phyloP scores from a whole-genome alignment of 2,113 vertebrate genomes.

The Brevimyrus niger region DNA sequence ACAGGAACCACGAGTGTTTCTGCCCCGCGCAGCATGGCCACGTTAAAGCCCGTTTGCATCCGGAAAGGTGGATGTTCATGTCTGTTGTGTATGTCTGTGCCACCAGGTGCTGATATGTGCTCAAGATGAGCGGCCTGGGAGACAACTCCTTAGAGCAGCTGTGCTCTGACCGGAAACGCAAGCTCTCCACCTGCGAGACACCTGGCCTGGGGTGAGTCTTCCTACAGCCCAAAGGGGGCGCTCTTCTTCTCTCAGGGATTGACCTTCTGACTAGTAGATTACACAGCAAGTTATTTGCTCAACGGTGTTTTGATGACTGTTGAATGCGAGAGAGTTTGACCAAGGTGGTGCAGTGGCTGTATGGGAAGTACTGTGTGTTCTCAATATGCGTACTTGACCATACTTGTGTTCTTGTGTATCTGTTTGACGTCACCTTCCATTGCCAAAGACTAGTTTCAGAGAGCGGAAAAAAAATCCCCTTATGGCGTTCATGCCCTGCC shows the following conservation, averaged over 20 bases:
- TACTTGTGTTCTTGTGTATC: not conserved
- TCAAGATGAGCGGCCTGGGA: slow-evolving; percentile 88
- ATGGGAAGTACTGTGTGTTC: not conserved
- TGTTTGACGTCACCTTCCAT: not conserved
- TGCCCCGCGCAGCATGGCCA: not conserved
- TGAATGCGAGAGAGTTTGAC: not conserved
- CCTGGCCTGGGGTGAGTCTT: slow-evolving; percentile 73
- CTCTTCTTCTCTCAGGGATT: not conserved
- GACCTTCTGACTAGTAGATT: not conserved
- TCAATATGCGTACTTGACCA: not conserved
- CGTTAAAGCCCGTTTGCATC: not conserved
- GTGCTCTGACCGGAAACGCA: slow-evolving; percentile 85
- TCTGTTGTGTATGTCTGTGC: slow-evolving; percentile 11
- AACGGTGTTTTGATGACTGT: not conserved
- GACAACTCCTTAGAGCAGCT: slow-evolving; percentile 82
- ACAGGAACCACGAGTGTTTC: not conserved
- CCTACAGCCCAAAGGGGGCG: not conserved
- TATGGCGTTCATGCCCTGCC: not conserved
- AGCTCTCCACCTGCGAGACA: slow-evolving; percentile 81
- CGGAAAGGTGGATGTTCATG: not conserved
- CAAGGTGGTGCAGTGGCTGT: not conserved
- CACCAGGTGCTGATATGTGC: slow-evolving; percentile 79
- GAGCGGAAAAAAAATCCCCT: not conserved
- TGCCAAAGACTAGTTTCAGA: not conserved
- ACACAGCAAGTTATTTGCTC: not conserved